phyloP scores from a whole-genome alignment of 2,113 vertebrate species.

The Varanus komodoensis region DNA sequence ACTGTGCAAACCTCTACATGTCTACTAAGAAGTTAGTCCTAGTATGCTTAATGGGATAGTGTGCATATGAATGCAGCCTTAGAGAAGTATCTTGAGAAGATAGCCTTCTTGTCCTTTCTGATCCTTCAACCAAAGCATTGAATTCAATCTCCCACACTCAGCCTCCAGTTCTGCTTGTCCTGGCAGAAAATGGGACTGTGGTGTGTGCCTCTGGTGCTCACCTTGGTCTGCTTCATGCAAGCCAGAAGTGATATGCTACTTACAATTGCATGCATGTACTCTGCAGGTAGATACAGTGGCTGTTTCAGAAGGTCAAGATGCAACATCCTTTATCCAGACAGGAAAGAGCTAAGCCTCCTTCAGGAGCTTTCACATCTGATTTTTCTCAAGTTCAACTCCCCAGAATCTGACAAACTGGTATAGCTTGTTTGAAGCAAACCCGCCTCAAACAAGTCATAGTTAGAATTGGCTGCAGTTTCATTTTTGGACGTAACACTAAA shows the following conservation, averaged over 20 bases:
- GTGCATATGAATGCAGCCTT: background rate
- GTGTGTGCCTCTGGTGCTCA: background rate
- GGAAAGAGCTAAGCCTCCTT: too few relatives aligned
- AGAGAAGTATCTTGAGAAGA: background rate
- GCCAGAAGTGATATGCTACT: background rate
- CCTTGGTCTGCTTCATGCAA: background rate
- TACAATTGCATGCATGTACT: background rate
- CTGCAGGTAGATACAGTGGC: background rate
- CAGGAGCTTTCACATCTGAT: too few relatives aligned
- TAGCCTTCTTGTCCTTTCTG: background rate
- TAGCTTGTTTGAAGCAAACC: too few relatives aligned
- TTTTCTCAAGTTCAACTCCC: too few relatives aligned
- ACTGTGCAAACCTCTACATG: background rate
- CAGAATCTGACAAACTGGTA: too few relatives aligned
- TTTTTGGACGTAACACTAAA: too few relatives aligned
- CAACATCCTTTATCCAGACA: too few relatives aligned
- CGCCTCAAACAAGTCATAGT: too few relatives aligned
- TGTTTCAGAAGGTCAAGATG: too few relatives aligned
- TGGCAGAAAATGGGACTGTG: background rate
- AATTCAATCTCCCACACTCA: too few relatives aligned
- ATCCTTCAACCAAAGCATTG: background rate
- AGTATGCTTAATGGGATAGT: background rate
- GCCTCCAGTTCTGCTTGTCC: background rate
- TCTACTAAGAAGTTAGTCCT: background rate
- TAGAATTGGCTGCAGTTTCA: too few relatives aligned